These are phyloP conservation scores for Syngnathus scovelli DNA, from an alignment of 2,113 vertebrate species.

Conservation along the genomic window DNA sequence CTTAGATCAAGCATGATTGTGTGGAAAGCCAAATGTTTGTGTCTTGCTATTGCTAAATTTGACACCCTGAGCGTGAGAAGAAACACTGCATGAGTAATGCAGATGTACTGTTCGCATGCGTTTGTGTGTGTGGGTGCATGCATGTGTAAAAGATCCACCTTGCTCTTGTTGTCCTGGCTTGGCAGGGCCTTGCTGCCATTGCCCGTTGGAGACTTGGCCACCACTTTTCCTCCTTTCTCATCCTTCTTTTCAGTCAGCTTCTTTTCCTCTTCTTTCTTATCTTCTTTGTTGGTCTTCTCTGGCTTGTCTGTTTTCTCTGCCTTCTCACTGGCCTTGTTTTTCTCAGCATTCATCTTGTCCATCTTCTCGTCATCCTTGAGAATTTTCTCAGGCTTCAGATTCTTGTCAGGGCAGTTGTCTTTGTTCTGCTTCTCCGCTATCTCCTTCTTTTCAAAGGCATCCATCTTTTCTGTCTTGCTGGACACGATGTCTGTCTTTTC, in stretches of 20 bases:
- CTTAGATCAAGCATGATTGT: background rate
- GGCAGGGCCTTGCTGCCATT: conserved; percentile 77
- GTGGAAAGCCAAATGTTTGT: background rate
- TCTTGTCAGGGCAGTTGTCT: conserved; percentile 49
- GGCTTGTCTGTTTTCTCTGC: conserved; percentile 63
- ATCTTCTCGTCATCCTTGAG: conserved; percentile 60
- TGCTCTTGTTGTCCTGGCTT: conserved; percentile 82
- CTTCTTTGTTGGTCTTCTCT: conserved; percentile 67
- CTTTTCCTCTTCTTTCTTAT: conserved; percentile 67
- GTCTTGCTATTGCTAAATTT: background rate
- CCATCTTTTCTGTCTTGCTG: conserved; percentile 43
- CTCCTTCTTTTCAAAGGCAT: conserved; percentile 47
- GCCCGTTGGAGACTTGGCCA: conserved; percentile 60
- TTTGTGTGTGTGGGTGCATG: background rate
- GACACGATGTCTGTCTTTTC: conserved; percentile 50
- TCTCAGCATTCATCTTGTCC: conserved; percentile 54
- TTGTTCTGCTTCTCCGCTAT: conserved; percentile 56
- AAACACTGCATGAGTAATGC: background rate
- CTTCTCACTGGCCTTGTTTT: conserved; percentile 56
- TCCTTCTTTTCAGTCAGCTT: conserved; percentile 59
- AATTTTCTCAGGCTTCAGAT: conserved; percentile 57
- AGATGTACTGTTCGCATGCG: too few species aligned
- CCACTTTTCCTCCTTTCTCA: conserved; percentile 59
- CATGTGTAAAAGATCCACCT: conserved; percentile 69
- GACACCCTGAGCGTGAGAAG: background rate